phyloP scores from a whole-genome alignment of 37 sponge, comb jelly and placozoan species.

The Dysidea cf. avara region DNA sequence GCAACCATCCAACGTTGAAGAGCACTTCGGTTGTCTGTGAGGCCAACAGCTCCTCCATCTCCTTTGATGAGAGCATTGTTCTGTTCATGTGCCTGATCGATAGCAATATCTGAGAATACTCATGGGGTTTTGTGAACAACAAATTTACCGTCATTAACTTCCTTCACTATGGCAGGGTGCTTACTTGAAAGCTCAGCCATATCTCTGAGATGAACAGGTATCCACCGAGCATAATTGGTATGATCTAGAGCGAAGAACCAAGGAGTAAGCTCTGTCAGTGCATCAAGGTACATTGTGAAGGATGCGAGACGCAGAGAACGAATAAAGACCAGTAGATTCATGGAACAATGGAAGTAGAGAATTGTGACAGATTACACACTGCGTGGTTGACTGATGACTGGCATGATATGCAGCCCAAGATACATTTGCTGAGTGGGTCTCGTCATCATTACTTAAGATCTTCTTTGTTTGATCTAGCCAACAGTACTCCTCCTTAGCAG shows the following conservation, averaged over 20 bases:
- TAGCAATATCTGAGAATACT: neutral
- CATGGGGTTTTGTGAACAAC: neutral
- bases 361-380: slow-evolving; percentile 6
- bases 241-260: too few species aligned
- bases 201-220: too few species aligned
- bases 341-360: slow-evolving; percentile 5
- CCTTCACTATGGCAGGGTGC: slow-evolving; percentile 5
- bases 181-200: slow-evolving; percentile 14
- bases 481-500: slow-evolving; percentile 1
- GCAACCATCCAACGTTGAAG: too few species aligned
- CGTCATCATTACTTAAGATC: neutral
- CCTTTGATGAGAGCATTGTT: slow-evolving; percentile 16
- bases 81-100: too few species aligned
- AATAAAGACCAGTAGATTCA: slow-evolving; percentile 17
- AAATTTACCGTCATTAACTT: neutral
- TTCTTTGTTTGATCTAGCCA: slow-evolving; percentile 1
- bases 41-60: slow-evolving; percentile 23
- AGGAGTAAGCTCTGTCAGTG: neutral
- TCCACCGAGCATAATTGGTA: too few species aligned
- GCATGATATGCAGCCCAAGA: too few species aligned
- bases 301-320: slow-evolving; percentile 21
- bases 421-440: neutral
- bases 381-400: slow-evolving; percentile 27
- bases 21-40: slow-evolving; percentile 37
- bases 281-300: slow-evolving; percentile 30